Evolutionary conservation across 2,888 invertebrate species (phyloP), one percentile per base, ranked within the genome.

Genomic region (Dilophus febrilis): DNA sequence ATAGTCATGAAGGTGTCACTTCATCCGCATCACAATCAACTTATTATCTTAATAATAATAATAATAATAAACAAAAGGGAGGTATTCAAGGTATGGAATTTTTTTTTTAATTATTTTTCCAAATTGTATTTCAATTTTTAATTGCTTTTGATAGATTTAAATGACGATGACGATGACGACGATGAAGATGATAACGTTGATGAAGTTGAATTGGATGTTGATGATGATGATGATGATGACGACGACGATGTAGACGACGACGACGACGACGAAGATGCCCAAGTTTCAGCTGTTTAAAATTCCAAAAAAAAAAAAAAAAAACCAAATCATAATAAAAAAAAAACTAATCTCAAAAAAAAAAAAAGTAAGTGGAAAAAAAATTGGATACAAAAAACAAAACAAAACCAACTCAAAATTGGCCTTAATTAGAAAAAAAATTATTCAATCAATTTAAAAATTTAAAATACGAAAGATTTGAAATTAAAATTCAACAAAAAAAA

Each of bases 1-100:
- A 85, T 66, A 84, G 83, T 47, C 83, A 85, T 64, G 86, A 86
- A 63, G 85, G 85, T 50, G 83, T 85, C 48, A 79, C 82, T 45
- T 73, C 78, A 30, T 37, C 37, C 29, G 7, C 37, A 13, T 28
- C 30, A 30, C 18, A 19, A 4, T 18, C 28, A 19, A 30, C 28
- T 2, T 37, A 17, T 28, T 37, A 37, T 37, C 37, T 19, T 13
- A 22, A 8, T 22, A 22, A 22, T 22, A 22, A 22, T 22, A 22
- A 22, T 6, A 22, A 22, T 22, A 22, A 22, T 22, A 6, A 22
- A 6, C 4, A 22, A 6, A 22, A 22, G 22, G 8, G 22, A 22
- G 22, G 4, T 6, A 22, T 6, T 22, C 8, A 8, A 22, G 8
- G 8, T 6, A 22, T 6, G 22, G 8, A 22, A n/a, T n/a, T n/a